Conservation (phyloP, 2,888 invertebrate species). For the Pachymerium ferrugineum region DNA sequence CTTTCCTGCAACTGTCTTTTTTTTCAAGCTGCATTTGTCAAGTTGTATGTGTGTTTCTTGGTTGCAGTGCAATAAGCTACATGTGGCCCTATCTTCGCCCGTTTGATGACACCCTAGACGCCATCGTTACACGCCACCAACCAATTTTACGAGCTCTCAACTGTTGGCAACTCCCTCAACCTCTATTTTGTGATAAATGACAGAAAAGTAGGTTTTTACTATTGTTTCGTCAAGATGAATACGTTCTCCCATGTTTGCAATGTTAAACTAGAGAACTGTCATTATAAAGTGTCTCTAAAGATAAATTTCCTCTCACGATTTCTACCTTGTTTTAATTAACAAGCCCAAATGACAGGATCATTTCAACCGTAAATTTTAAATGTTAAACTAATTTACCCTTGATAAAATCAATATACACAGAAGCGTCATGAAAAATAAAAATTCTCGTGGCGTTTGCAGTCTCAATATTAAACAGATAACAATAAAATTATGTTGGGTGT, state of each 20-base stretch:
- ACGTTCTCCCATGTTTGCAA: background rate
- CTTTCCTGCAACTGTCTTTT: no score
- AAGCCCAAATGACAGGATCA: background rate
- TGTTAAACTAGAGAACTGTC: background rate
- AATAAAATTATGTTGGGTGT: no score
- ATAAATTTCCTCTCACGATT: background rate
- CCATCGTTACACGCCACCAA: background rate
- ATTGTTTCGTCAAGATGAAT: background rate
- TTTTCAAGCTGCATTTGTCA: background rate
- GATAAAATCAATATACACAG: background rate
- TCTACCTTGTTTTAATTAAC: background rate
- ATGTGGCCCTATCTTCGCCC: no score
- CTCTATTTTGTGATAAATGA: background rate
- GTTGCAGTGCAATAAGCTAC: background rate
- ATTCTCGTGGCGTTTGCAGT: no score
- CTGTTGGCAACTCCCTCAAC: background rate
- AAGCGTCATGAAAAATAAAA: background rate
- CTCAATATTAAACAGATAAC: no score
- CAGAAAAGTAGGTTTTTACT: background rate
- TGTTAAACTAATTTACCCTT: background rate
- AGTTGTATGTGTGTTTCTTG: background rate
- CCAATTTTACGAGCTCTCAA: background rate
- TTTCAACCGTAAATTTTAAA: background rate
- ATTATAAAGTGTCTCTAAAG: background rate
- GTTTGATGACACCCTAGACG: background rate